Conservation (phyloP, 2,888 invertebrate species). For the Rhagophthalmus giganteus region DNA sequence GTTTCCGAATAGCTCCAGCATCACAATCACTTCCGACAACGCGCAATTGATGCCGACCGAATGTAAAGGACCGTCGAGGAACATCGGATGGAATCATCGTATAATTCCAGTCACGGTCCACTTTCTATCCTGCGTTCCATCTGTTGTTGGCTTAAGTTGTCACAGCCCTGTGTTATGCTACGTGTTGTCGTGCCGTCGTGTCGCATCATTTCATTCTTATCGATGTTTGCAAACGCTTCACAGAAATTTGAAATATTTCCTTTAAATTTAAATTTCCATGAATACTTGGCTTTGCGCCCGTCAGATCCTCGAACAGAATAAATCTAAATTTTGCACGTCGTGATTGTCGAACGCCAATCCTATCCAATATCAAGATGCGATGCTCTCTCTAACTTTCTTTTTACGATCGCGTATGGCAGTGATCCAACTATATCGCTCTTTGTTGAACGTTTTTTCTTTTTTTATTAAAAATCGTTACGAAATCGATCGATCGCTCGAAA, state of each 20-base stretch:
- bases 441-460: too few relatives aligned
- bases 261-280: slow-evolving; percentile 31
- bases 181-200: slow-evolving; percentile 23
- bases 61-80: slow-evolving; percentile 13
- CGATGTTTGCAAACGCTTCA: slow-evolving; percentile 24
- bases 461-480: too few relatives aligned
- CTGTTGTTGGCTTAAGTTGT: slow-evolving; percentile 35
- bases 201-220: slow-evolving; percentile 25
- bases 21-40: slow-evolving; percentile 24
- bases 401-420: too few relatives aligned
- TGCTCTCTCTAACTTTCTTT: too few relatives aligned
- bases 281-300: slow-evolving; percentile 19
- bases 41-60: slow-evolving; percentile 16
- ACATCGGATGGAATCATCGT: slow-evolving; percentile 13
- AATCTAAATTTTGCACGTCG: slow-evolving; percentile 10
- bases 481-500: too few relatives aligned
- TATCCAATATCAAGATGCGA: too few relatives aligned
- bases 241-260: slow-evolving; percentile 22
- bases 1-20: slow-evolving; percentile 7
- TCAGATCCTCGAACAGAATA: slow-evolving; percentile 12
- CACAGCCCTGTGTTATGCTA: slow-evolving; percentile 27
- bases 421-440: too few relatives aligned
- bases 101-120: slow-evolving; percentile 38
- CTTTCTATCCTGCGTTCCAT: slow-evolving; percentile 39
- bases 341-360: too few relatives aligned